phyloP scores from a whole-genome alignment of 1,140 invertebrate species.

The Drosophila ananassae region DNA sequence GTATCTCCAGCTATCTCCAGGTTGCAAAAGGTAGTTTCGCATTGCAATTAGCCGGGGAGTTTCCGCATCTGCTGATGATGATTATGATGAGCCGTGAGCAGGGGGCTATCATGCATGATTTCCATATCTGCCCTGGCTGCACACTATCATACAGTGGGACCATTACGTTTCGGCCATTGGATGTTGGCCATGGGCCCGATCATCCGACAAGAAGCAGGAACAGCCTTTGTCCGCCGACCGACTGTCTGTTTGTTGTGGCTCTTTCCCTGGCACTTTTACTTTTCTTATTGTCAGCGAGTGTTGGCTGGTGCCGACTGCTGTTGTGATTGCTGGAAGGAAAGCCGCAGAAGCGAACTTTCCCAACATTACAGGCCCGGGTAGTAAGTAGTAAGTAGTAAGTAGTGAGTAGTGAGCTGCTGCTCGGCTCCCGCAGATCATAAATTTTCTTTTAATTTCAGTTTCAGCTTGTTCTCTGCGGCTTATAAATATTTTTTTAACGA shows the following conservation, averaged over 20 bases:
- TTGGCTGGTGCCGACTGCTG: background rate
- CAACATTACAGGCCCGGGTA: constrained; percentile 47
- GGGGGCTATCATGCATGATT: constrained; percentile 1
- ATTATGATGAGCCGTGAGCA: constrained; percentile 37
- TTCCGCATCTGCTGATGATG: constrained; percentile 40
- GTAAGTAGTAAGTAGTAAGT: constrained; percentile 5
- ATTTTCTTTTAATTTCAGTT: constrained; percentile 71
- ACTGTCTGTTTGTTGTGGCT: constrained; percentile 1
- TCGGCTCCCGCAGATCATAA: constrained; percentile 52
- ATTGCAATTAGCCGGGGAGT: constrained; percentile 46
- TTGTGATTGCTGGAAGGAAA: constrained; percentile 25
- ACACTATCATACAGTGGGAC: background rate
- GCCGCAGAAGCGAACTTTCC: constrained; percentile 64
- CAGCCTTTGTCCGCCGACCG: constrained; percentile 13
- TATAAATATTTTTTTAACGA: constrained; percentile 1
- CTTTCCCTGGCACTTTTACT: constrained; percentile 63
- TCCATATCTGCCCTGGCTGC: background rate
- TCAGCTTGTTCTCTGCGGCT: constrained; percentile 33
- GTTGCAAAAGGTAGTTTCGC: constrained; percentile 68
- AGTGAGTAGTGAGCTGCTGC: constrained; percentile 1
- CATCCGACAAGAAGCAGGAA: constrained; percentile 25
- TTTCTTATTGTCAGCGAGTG: constrained; percentile 72
- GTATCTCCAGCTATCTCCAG: constrained; percentile 3
- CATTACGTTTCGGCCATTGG: constrained; percentile 31
- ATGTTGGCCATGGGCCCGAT: constrained; percentile 39